phyloP scores from a whole-genome alignment of 2,113 vertebrate genomes.

The Ceyx cyanopectus region DNA sequence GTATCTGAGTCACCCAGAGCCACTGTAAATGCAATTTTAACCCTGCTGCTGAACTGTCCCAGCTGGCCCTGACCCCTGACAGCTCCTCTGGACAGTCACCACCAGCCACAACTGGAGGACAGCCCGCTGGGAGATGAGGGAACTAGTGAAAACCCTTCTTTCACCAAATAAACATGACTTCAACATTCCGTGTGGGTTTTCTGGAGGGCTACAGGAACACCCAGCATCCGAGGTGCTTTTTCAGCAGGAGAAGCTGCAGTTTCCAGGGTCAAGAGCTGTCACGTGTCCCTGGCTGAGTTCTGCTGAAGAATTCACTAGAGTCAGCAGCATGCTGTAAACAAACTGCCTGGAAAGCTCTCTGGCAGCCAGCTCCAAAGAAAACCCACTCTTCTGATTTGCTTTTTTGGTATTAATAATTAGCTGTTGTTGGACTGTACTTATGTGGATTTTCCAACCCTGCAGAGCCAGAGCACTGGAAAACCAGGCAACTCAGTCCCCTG shows the following conservation, averaged over 20 bases:
- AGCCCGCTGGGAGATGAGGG: neutral
- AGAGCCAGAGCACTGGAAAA: neutral
- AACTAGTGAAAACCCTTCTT: neutral
- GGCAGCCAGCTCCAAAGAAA: neutral
- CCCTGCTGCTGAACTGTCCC: conserved; percentile 8
- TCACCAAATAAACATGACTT: neutral
- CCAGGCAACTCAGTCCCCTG: neutral
- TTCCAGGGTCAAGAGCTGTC: neutral
- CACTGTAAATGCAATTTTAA: neutral
- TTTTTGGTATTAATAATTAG: neutral
- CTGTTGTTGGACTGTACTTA: neutral
- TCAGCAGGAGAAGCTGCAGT: neutral
- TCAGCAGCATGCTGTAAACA: neutral
- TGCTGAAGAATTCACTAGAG: neutral
- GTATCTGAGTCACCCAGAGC: conserved; percentile 19
- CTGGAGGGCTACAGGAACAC: neutral
- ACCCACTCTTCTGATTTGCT: neutral
- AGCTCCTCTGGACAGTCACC: neutral
- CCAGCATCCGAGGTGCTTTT: neutral
- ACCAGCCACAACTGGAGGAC: neutral
- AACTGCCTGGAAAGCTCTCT: neutral
- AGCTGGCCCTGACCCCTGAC: neutral
- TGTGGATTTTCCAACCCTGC: neutral
- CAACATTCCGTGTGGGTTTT: neutral
- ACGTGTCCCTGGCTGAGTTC: rapidly evolving